Conservation (phyloP, 2,797 vertebrate genomes). For the Myotis myotis region DNA sequence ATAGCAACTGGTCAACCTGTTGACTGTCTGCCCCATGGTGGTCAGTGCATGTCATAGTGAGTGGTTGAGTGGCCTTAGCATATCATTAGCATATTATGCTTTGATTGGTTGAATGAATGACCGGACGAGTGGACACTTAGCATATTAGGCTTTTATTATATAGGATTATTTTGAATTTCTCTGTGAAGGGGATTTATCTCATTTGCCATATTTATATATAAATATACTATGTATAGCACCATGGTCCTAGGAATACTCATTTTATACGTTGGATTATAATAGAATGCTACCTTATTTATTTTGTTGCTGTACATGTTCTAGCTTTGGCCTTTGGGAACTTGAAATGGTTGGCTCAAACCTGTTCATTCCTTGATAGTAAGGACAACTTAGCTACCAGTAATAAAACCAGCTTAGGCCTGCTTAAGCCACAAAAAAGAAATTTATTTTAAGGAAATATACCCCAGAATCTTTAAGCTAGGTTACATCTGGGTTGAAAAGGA, state of each 20-base stretch:
- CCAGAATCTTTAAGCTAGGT: background rate
- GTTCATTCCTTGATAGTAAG: background rate
- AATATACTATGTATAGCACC: background rate
- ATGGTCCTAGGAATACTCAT: background rate
- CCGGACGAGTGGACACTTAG: no score
- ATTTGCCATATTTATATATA: background rate
- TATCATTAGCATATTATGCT: no score
- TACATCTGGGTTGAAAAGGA: background rate
- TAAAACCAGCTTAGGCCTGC: background rate
- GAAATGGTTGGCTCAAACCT: background rate
- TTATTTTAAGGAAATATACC: background rate
- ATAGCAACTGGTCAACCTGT: no score
- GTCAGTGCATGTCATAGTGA: no score
- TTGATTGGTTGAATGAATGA: no score
- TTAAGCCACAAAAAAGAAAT: background rate
- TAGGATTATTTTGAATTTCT: background rate
- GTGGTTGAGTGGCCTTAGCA: no score
- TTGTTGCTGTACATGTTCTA: background rate
- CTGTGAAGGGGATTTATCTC: background rate
- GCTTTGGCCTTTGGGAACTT: background rate
- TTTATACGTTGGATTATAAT: background rate
- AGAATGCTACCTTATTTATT: background rate
- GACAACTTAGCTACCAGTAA: background rate
- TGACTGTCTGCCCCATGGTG: no score
- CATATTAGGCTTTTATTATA: no score